A percentile compares a stretch with the other conserved stretches of the same genome.
These are phyloP conservation scores for Motacilla tschutschensis DNA, from an alignment of 2,113 vertebrate species.

Conservation along the genomic window DNA sequence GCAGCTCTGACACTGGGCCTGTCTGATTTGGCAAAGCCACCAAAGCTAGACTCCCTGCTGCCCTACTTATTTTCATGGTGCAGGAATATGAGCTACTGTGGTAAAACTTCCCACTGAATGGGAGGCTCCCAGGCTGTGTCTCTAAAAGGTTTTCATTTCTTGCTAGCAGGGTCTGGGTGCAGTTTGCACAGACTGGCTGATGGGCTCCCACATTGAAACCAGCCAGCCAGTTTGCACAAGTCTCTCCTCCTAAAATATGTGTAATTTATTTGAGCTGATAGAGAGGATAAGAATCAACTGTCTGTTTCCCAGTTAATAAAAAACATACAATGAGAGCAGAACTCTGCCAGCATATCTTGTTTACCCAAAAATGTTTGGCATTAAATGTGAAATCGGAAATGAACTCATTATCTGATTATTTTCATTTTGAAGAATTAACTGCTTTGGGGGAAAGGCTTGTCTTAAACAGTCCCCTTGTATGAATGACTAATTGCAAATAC, in stretches of 20 bases:
- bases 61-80: not conserved
- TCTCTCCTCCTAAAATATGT: slow-evolving; percentile 36
- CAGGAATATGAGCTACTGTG: not conserved
- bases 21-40: not conserved
- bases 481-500: slow-evolving; percentile 65
- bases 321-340: slow-evolving; percentile 68
- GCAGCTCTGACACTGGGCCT: not conserved
- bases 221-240: slow-evolving; percentile 51
- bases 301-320: slow-evolving; percentile 70
- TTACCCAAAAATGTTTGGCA: slow-evolving; percentile 74
- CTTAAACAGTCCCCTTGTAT: slow-evolving; percentile 50
- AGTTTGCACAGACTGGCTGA: not conserved
- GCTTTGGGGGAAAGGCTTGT: slow-evolving; percentile 62
- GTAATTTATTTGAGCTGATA: slow-evolving; percentile 58
- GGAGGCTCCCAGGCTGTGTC: not conserved
- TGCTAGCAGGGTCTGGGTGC: not conserved
- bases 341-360: slow-evolving; percentile 69
- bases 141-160: not conserved
- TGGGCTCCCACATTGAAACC: not conserved
- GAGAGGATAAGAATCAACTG: slow-evolving; percentile 60
- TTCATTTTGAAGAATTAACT: slow-evolving; percentile 75
- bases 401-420: slow-evolving; percentile 81
- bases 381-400: slow-evolving; percentile 74
- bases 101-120: not conserved
- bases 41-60: not conserved